Evolutionary conservation across 2,113 vertebrate species (phyloP).

Genomic region (Neolamprologus ventralis): DNA sequence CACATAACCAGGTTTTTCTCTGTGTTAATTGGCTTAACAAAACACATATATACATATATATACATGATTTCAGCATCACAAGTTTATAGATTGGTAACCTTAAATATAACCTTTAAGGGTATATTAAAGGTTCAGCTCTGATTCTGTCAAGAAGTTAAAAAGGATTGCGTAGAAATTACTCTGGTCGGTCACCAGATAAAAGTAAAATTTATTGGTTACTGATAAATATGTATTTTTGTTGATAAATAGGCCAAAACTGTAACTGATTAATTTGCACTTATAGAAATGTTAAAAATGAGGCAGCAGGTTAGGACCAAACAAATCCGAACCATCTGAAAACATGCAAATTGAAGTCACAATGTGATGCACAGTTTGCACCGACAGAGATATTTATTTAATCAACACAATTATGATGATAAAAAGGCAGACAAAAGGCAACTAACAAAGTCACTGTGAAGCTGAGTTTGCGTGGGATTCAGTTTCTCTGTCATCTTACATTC

Average conservation of each 20-base stretch:
- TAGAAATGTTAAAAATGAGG: neutral
- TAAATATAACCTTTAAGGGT: neutral
- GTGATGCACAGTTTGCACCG: neutral
- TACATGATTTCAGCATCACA: neutral
- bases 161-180: neutral
- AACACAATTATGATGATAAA: neutral
- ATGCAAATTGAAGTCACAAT: neutral
- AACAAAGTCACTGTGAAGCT: neutral
- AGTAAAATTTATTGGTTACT: neutral
- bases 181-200: neutral
- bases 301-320: neutral
- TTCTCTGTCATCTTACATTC: neutral
- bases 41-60: rapidly evolving
- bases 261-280: neutral
- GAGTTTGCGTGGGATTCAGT: neutral
- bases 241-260: neutral
- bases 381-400: neutral
- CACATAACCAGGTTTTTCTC: neutral
- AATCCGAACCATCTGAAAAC: neutral
- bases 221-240: neutral
- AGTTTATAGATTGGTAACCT: neutral
- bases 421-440: neutral
- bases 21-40: neutral
- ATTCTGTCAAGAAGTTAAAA: neutral
- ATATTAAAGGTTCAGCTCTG: neutral